These are phyloP conservation scores for Pseudorasbora parva DNA, from an alignment of 2,113 vertebrate species.

Conservation along the genomic window DNA sequence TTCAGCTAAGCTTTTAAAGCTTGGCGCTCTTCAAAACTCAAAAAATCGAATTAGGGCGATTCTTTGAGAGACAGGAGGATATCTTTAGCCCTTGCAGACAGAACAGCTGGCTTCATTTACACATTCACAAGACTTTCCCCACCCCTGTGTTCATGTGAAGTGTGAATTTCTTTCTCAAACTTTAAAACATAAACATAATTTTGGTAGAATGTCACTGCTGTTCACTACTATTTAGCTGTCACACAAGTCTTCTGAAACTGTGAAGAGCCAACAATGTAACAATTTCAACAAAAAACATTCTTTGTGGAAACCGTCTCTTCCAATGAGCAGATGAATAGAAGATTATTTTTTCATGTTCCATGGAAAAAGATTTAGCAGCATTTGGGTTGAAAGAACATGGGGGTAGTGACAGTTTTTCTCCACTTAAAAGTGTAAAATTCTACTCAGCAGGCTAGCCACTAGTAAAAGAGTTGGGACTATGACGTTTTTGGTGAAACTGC, in stretches of 20 bases:
- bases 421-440: too few species aligned
- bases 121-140: background rate
- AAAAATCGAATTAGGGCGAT: conserved; percentile 7
- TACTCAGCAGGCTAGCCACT: too few species aligned
- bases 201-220: background rate
- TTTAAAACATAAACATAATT: background rate
- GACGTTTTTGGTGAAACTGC: too few species aligned
- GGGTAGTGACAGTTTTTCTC: too few species aligned
- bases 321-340: too few species aligned
- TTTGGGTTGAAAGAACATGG: background rate
- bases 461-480: too few species aligned
- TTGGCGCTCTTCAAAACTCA: background rate
- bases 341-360: too few species aligned
- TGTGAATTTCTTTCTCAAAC: background rate
- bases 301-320: too few species aligned
- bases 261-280: too few species aligned
- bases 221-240: background rate
- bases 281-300: too few species aligned
- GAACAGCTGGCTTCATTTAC: conserved; percentile 28
- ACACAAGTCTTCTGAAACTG: background rate
- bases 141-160: background rate
- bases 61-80: conserved; percentile 30
- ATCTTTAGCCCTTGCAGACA: conserved; percentile 5
- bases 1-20: conserved; percentile 23
- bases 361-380: background rate